Percentiles rank a stretch among this genome's conserved stretches.
Conservation (phyloP, 2,113 vertebrate species). For the Syrmaticus mikado region DNA sequence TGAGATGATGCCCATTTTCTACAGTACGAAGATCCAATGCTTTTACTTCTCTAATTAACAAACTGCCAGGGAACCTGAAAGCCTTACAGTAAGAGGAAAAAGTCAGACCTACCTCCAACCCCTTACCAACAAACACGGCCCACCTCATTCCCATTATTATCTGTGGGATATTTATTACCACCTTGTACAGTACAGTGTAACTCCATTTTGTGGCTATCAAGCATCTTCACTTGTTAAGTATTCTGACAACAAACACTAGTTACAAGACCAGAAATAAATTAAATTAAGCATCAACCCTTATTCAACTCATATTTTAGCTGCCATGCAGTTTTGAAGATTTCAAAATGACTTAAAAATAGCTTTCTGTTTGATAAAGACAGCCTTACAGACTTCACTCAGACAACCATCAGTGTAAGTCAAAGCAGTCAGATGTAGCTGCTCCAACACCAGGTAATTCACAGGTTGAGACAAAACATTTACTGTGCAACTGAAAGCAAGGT, state of each 20-base stretch:
- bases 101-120: not conserved
- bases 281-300: not conserved
- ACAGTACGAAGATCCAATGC: not conserved
- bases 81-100: not conserved
- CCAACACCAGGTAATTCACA: not conserved
- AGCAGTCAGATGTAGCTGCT: not conserved
- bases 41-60: not conserved
- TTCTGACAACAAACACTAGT: not conserved
- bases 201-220: not conserved
- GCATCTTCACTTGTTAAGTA: not conserved
- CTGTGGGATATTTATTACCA: not conserved
- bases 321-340: not conserved
- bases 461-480: not conserved
- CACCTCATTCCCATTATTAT: not conserved
- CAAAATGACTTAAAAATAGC: not conserved
- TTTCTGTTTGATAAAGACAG: not conserved
- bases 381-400: not conserved
- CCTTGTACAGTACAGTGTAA: not conserved
- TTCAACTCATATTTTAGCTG: not conserved
- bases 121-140: not conserved
- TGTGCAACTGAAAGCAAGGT: not conserved
- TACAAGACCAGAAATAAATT: not conserved
- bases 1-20: not conserved
- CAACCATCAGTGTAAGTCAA: not conserved
- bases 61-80: conserved; percentile 5